Evolutionary conservation across 2,113 vertebrate species (phyloP).

Genomic region (Catagonus wagneri): DNA sequence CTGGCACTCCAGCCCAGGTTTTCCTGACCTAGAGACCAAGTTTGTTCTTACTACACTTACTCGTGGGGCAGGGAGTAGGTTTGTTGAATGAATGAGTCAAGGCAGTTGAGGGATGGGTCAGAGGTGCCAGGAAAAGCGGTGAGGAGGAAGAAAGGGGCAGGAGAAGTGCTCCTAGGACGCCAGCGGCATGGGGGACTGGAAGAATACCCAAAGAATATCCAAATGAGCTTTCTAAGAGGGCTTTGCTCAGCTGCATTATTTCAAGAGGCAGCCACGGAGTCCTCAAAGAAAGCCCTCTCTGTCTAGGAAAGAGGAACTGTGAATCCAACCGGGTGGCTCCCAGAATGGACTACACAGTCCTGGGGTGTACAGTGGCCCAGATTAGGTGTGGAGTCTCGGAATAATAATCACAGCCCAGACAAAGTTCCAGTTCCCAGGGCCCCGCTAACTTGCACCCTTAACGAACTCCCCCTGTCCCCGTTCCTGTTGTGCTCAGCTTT

Average conservation of each 20-base stretch:
- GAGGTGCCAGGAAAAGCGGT: neutral
- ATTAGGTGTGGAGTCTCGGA: neutral
- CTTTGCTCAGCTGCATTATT: neutral
- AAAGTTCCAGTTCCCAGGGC: neutral
- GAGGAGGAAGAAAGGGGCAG: slow-evolving; percentile 29
- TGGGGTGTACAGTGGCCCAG: neutral
- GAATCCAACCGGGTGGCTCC: neutral
- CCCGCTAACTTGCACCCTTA: neutral
- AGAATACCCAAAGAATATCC: slow-evolving; percentile 9
- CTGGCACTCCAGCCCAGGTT: neutral
- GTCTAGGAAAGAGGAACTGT: slow-evolving; percentile 37
- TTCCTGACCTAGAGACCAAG: slow-evolving; percentile 2
- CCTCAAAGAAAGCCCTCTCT: slow-evolving; percentile 31
- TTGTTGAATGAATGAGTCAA: slow-evolving; percentile 15
- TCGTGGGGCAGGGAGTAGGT: neutral
- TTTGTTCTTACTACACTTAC: neutral
- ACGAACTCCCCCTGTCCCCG: neutral
- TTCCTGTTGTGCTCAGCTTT: slow-evolving; percentile 56
- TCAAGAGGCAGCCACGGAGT: slow-evolving; percentile 44
- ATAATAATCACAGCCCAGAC: neutral
- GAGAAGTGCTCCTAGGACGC: neutral
- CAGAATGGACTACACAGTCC: neutral
- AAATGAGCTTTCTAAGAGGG: neutral
- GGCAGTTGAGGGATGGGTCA: neutral
- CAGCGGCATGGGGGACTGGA: neutral